Evolutionary conservation across 2,113 vertebrate genomes (phyloP), one percentile per base, ranked within the genome.

Genomic region (Australoheros scitulus): DNA sequence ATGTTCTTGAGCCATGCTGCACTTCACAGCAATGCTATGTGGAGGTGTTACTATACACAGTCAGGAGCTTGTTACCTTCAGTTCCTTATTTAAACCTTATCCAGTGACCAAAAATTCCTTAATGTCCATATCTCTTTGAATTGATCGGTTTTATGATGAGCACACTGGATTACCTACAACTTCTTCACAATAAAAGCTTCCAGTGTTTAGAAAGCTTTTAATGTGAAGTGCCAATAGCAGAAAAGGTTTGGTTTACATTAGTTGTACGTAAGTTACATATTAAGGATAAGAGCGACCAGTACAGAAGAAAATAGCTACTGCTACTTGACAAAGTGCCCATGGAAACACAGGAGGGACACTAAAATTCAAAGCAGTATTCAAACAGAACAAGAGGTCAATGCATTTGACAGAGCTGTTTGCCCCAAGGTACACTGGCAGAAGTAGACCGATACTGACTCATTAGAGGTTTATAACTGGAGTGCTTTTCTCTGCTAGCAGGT

Each of bases 381-480:
- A 81, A 84, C 26, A 72, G n/a, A 80, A 57, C 26, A 77, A 87
- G 50, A 76, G 76, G 34, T 85, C 80, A 56, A 14, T 65, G 10
- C 72, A 64, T 84, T 76, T 79, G 79, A 83, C 61, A 11, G 50
- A 59, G 79, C 47, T 41, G 43, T 61, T 78, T 84, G 43, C 75
- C 83, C 61, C 5, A 20, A 81, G 88, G 82, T 80, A 43, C 55
- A 52, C 9, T 84, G 74, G 76, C 85, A 82, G 79, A 85, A 72
- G 61, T 64, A 61, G 83, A 79, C 87, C 75, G 84, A 91, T 88
- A 86, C 83, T 7, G 80, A 84, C 81, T 87, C 91, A 93, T 93
- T 93, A 91, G 76, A 88, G 88, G 70, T 91, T 88, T 88, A 86
- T 72, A 87, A 83, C 70, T 82, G 76, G 84, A 77, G 80, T 77